Evolutionary conservation across 2,113 vertebrate species (phyloP), one percentile per base, ranked within the genome.

Genomic region (Cyprinodon variegatus): DNA sequence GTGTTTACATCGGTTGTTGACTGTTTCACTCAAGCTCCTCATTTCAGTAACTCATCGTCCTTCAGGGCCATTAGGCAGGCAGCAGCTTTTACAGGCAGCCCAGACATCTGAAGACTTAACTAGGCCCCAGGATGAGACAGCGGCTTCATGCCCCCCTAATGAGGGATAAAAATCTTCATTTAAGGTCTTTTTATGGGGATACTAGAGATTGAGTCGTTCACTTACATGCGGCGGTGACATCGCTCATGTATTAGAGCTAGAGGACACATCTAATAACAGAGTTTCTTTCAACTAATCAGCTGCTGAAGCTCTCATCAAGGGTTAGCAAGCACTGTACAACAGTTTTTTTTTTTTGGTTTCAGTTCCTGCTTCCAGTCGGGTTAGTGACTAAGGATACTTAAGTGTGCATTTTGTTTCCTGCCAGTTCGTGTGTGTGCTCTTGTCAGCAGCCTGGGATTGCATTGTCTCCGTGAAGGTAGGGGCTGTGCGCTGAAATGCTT

Each of bases 41-140:
- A 67, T 70, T 82, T 83, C 72, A 83, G 89, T 68, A 48, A 66
- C 53, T 76, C 74, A 8, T 87, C 74, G 77, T 84, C 69, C 81
- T 88, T 76, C 79, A 62, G 64, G 64, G 68, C 84, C 76, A 86
- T 88, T 82, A 87, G 80, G 60, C 79, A 60, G 80, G 74, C 63
- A 3, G 76, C 1, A 45, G 70, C 68, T 77, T 84, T 83, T 79
- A 86, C 77, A 67, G 87, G 75, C 6, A 37, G 15, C 62, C 38
- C 84, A 82, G 86, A 90, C 46, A 46, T 87, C 83, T 84, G 68
- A 88, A 57, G 86, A 82, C 83, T 90, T 90, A 88, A 91, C 90
- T 65, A 74, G 83, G 71, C 85, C 79, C 70, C 69, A 72, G 46
- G 57, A 83, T 0, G 61, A 82, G 89, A 78, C 65, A 37, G 70